Evolutionary conservation across 2,113 vertebrate species (phyloP), one percentile per base, ranked within the genome.

Genomic region (Pampusana beccarii): DNA sequence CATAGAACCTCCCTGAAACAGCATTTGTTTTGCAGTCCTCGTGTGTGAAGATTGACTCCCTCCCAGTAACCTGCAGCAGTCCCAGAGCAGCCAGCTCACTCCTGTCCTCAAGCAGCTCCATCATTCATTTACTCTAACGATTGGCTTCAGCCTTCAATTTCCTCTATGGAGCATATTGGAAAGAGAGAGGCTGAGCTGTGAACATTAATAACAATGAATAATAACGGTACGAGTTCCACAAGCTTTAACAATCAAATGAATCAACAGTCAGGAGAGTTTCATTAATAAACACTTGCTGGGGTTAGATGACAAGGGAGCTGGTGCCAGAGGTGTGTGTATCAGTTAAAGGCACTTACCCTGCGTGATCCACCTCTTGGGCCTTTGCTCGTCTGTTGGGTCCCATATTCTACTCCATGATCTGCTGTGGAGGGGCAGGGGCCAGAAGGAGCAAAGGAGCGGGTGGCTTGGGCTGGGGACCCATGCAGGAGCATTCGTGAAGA

Each of bases 171-270:
- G 70, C 70, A 5, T 79, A 92, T 89, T 96, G 95, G 91, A 89
- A 92, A 75, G 86, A 89, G 90, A 88, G 80, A 87, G 91, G 83
- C 91, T 79, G 90, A 81, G 40, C 80, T 92, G 86, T 65, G 88
- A 93, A 50, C 95, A 92, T 97, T 95, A 91, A 95, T 97, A 96
- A 96, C 57, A 93, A 62, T 96, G 93, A 97, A 57, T 94, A 94
- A 95, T 96, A 95, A 85, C 61, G 26, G 75, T 34, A 50, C 2
- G 6, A 87, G 90, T 94, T 94, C 65, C 95, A 95, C 95, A 91
- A 92, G 88, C 91, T 95, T 93, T 94, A 94, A 65, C 92, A 95
- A 87, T 96, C 86, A 91, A 95, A 96, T 91, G 77, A 92, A 91
- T 95, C 95, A 93, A 86, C 73, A 87, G 11, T 80, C 83, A 77